Evolutionary conservation across 2,888 invertebrate species (phyloP).

Genomic region (Hypomecis punctinalis): DNA sequence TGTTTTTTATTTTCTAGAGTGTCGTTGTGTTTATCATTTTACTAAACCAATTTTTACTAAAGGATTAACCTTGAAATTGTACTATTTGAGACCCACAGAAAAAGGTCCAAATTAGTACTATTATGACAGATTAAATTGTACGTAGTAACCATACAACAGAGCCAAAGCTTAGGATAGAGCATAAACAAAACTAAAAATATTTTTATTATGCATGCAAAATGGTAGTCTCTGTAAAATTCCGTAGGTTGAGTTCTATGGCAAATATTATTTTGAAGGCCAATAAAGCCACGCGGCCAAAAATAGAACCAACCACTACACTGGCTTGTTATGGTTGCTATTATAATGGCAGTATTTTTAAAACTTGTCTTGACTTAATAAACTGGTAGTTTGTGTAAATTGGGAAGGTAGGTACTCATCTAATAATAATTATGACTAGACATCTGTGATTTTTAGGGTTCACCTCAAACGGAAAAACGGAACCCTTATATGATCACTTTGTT

Average conservation of each 20-base stretch:
- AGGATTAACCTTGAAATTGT: too few species aligned
- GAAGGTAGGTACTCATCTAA: neutral
- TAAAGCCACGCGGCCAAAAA: constrained; percentile 38
- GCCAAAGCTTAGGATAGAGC: neutral
- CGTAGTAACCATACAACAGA: neutral
- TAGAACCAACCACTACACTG: constrained; percentile 25
- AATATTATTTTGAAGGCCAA: constrained; percentile 58
- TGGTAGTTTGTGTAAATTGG: neutral
- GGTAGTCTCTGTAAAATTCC: constrained; percentile 7
- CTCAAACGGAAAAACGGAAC: too few species aligned
- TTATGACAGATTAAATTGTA: too few species aligned
- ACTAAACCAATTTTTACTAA: too few species aligned
- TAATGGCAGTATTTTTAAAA: constrained; percentile 1
- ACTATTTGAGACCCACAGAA: too few species aligned
- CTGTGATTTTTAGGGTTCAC: too few species aligned
- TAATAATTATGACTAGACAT: neutral
- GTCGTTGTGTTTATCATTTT: too few species aligned
- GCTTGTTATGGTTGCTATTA: constrained; percentile 1
- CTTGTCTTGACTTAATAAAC: neutral
- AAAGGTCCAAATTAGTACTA: too few species aligned
- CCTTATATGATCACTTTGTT: too few species aligned
- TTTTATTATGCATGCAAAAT: constrained; percentile 17
- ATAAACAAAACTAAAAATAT: constrained; percentile 21
- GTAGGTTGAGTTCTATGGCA: constrained; percentile 45
- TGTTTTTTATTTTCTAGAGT: too few species aligned